phyloP scores from a whole-genome alignment of 2,888 invertebrate genomes.

The Polydrusus tereticollis region DNA sequence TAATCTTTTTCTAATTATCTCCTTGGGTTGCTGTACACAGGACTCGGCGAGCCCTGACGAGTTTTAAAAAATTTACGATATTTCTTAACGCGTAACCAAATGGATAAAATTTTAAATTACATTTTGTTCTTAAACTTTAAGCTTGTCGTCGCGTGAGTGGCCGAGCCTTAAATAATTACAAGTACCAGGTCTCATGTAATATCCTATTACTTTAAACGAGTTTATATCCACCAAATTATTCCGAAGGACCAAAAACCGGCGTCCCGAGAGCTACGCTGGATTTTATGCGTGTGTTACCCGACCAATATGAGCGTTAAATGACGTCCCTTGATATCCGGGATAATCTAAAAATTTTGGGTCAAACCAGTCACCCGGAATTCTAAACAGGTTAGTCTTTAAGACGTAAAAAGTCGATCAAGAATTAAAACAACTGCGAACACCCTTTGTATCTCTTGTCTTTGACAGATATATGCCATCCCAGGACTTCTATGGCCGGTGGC shows the following conservation, averaged over 20 bases:
- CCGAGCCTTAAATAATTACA: background rate
- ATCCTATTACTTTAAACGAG: slow-evolving; percentile 8
- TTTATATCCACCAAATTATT: slow-evolving; percentile 5
- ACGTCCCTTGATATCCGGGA: slow-evolving; percentile 8
- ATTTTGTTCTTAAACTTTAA: background rate
- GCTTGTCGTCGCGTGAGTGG: too few species aligned
- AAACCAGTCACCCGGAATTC: background rate
- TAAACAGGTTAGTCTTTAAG: slow-evolving; percentile 4
- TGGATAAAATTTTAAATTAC: background rate
- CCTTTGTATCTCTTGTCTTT: too few species aligned
- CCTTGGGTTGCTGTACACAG: background rate
- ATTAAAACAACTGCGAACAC: background rate
- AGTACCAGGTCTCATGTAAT: slow-evolving; percentile 2
- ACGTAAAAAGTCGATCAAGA: too few species aligned
- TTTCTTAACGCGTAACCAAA: background rate
- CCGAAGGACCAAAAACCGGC: background rate
- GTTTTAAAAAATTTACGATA: background rate
- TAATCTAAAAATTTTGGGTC: slow-evolving; percentile 15
- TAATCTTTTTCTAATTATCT: slow-evolving; percentile 5
- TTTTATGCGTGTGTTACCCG: slow-evolving; percentile 3
- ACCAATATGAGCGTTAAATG: slow-evolving; percentile 12
- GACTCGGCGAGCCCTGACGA: background rate
- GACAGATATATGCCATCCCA: too few species aligned
- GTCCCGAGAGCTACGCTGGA: background rate
- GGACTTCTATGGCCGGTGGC: too few species aligned